These are phyloP conservation scores for Caenorhabditis brenneri DNA, from an alignment of 1,140 invertebrate species.

Conservation along the genomic window DNA sequence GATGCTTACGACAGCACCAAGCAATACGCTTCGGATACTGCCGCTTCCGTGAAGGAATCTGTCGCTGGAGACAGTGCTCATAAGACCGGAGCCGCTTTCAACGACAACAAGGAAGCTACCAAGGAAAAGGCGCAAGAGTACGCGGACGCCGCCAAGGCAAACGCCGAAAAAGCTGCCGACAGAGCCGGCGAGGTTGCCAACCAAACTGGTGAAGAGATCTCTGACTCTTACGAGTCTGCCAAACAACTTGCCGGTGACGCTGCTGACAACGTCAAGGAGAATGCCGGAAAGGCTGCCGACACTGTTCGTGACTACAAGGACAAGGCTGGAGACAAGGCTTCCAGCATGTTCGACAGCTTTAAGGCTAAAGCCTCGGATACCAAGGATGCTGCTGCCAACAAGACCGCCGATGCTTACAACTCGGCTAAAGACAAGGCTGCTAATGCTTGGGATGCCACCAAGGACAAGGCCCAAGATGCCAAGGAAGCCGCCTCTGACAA, in stretches of 20 bases:
- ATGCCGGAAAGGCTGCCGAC: neutral
- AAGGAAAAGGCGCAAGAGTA: neutral
- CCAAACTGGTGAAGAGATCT: conserved; percentile 16
- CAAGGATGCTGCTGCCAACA: neutral
- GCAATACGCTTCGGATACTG: neutral
- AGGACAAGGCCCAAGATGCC: neutral
- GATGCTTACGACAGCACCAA: conserved; percentile 11
- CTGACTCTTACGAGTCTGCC: conserved; percentile 3
- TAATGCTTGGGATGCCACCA: neutral
- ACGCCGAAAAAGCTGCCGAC: conserved; percentile 15
- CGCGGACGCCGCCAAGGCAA: neutral
- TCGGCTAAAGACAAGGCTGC: conserved; percentile 5
- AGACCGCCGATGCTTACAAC: neutral
- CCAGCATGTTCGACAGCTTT: neutral
- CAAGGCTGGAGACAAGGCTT: neutral
- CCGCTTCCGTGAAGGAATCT: neutral
- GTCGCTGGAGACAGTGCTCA: conserved; percentile 15
- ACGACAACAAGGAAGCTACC: neutral
- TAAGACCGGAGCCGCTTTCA: neutral
- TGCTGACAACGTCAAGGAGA: conserved; percentile 10
- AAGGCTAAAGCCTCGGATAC: neutral
- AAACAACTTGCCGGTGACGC: neutral
- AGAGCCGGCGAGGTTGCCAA: neutral
- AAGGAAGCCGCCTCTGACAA: neutral
- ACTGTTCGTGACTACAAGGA: neutral